Percentiles rank a stretch among this genome's conserved stretches.
Conservation (phyloP, 2,797 vertebrate genomes). For the Champsocephalus gunnari region DNA sequence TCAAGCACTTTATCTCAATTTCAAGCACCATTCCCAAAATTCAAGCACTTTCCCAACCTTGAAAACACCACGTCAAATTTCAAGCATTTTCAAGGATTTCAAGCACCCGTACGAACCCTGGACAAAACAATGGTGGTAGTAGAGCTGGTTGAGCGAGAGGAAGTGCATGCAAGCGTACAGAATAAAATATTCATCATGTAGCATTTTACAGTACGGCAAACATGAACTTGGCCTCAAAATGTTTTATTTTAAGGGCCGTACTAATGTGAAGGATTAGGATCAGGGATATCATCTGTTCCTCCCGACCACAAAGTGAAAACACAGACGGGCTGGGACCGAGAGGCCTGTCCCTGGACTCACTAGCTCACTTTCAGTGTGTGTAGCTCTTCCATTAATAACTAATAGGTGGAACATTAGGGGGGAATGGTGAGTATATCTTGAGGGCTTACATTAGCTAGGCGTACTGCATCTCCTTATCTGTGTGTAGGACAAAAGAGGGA, state of each 20-base stretch:
- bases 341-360: conserved; percentile 65
- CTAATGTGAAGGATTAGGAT: conserved; percentile 56
- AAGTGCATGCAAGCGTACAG: conserved; percentile 2
- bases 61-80: no score
- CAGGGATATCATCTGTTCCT: conserved; percentile 51
- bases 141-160: conserved; percentile 5
- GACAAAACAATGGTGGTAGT: neutral
- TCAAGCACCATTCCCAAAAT: no score
- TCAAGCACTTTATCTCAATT: no score
- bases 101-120: no score
- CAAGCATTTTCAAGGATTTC: no score
- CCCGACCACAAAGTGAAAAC: conserved; percentile 56
- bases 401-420: conserved; percentile 78
- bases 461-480: conserved; percentile 72
- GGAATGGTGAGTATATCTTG: conserved; percentile 74
- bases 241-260: conserved; percentile 42
- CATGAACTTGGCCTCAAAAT: conserved; percentile 43
- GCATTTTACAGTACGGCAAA: conserved; percentile 37
- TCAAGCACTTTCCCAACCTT: no score
- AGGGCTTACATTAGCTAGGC: conserved; percentile 76
- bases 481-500: conserved; percentile 54
- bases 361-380: conserved; percentile 70
- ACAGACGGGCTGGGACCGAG: conserved; percentile 34
- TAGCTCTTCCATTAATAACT: conserved; percentile 79
- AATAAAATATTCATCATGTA: conserved; percentile 63